phyloP scores from a whole-genome alignment of 2,113 vertebrate species.

The Platycercus adscitus region DNA sequence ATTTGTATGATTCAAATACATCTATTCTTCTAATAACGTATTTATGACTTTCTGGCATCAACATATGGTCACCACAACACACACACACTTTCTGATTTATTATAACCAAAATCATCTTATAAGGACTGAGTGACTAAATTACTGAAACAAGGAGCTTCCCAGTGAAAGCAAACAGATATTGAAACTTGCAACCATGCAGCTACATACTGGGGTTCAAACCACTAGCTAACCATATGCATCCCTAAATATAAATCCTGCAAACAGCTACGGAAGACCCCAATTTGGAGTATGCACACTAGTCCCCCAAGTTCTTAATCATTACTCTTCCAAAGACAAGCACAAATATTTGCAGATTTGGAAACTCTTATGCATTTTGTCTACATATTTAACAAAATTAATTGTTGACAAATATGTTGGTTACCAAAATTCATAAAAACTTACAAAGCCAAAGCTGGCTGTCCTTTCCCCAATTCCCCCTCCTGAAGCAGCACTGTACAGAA shows the following conservation, averaged over 20 bases:
- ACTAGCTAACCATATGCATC: not conserved
- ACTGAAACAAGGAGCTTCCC: not conserved
- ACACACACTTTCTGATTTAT: not conserved
- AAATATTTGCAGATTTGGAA: not conserved
- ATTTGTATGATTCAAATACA: not conserved
- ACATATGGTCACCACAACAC: not conserved
- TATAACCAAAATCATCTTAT: not conserved
- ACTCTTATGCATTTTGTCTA: not conserved
- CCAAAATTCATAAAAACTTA: not conserved
- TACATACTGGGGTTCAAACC: not conserved
- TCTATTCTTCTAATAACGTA: not conserved
- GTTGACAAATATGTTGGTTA: not conserved
- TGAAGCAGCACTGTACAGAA: not conserved
- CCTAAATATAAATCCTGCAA: not conserved
- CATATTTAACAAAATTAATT: not conserved
- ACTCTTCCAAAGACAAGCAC: not conserved
- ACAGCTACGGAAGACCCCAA: not conserved
- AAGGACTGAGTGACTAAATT: not conserved
- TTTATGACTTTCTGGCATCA: not conserved
- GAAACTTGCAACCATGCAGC: not conserved
- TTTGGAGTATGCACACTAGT: not conserved
- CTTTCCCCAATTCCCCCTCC: not conserved
- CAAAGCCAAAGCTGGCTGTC: not conserved
- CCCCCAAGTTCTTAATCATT: not conserved
- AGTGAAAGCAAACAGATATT: not conserved